Base-by-base conservation (phyloP, 1,140 invertebrate genomes). In the Coenobita brevimanus region DNA sequence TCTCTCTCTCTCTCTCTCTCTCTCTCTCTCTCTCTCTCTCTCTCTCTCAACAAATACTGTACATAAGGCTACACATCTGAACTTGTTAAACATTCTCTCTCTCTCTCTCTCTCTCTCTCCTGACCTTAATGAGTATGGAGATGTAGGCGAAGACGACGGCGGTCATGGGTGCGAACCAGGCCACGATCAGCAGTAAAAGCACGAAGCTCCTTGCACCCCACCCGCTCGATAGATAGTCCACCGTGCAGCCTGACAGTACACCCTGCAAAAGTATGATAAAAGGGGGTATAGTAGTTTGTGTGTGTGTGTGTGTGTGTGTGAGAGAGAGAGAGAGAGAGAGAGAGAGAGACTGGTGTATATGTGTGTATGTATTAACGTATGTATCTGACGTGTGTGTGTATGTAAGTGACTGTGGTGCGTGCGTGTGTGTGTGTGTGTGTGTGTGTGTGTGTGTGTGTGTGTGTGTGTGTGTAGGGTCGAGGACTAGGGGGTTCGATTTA, bases 1-100 rank as follows among this genome's bases (percentile, higher is more conserved):
- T 50, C 75, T 50, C 75, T 50, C 75, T 50, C 75, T 54, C 75
- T 50, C 75, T 79, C 75, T 54, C 75, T 79, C 75, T 79, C 75
- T 79, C 75, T 50, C 75, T 50, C 75, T 50, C 75, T 50, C 75
- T 50, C 75, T 50, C 75, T 50, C 75, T 79, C 75, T 79, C 75
- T 79, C 75, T 79, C 75, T 79, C 75, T 79, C 38, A n/a, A n/a
- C n/a, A n/a, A n/a, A n/a, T n/a, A n/a, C n/a, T n/a, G n/a, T n/a
- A n/a, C n/a, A n/a, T n/a, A 41, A 33, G 21, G 33, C 50, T 41
- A 41, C 75, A 46, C 75, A 46, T 15, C 50, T 43, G 43, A 1
- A 2, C 4, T 79, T 67, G 6, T 67, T 33, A 10, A 6, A 10
- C 62, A 10, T n/a, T 67, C 62, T 67, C 62, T 67, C 62, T 67